Evolutionary conservation across 2,888 invertebrate species (phyloP).

Genomic region (Ceramica pisi): DNA sequence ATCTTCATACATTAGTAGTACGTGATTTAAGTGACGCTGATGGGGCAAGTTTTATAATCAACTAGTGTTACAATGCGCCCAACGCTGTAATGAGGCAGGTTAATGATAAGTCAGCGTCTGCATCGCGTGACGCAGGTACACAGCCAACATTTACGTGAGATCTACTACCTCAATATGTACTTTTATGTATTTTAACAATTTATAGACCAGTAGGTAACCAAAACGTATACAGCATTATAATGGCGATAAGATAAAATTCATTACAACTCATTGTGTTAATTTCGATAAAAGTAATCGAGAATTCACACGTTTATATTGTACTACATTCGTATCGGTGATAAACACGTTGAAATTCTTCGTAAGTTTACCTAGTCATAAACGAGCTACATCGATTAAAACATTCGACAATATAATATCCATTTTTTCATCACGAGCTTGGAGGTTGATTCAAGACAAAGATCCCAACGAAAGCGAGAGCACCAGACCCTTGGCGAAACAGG

Average conservation of each 20-base stretch:
- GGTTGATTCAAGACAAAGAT: constrained; percentile 53
- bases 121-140: constrained; percentile 51
- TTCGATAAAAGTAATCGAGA: constrained; percentile 61
- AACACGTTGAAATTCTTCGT: constrained; percentile 51
- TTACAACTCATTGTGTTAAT: constrained; percentile 61
- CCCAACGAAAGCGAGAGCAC: constrained; percentile 78
- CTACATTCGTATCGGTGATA: constrained; percentile 59
- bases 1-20: constrained; percentile 61
- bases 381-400: constrained; percentile 40
- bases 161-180: constrained; percentile 19
- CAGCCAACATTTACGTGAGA: constrained; percentile 37
- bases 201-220: constrained; percentile 44
- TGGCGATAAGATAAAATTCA: constrained; percentile 64
- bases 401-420: constrained; percentile 25
- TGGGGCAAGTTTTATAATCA: constrained; percentile 63
- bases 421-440: constrained; percentile 35
- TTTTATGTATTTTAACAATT: constrained; percentile 41
- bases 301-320: constrained; percentile 59
- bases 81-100: constrained; percentile 40
- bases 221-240: constrained; percentile 42
- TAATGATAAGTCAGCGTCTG: constrained; percentile 57
- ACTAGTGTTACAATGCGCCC: constrained; percentile 54
- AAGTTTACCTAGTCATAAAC: constrained; percentile 34
- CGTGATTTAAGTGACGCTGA: constrained; percentile 67
- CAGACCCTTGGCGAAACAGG: constrained; percentile 81